phyloP scores from a whole-genome alignment of 2,113 vertebrate genomes.

The Sakesphorus luctuosus region DNA sequence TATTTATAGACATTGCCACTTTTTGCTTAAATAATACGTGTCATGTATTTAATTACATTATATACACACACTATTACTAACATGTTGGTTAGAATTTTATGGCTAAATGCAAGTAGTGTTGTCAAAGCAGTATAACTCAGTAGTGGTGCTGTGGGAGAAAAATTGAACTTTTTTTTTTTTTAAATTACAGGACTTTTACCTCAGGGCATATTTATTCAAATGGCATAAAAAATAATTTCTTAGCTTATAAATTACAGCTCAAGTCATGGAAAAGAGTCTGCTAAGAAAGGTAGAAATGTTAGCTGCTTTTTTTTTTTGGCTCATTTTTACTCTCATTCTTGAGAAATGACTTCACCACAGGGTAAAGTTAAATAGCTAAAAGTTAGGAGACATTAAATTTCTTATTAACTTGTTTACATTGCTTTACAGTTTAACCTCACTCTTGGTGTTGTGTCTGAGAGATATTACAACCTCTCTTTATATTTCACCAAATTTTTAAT shows the following conservation, averaged over 20 bases:
- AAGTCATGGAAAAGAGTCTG: background rate
- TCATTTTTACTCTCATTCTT: background rate
- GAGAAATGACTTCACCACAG: background rate
- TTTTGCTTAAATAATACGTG: background rate
- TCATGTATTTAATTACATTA: background rate
- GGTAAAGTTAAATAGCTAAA: background rate
- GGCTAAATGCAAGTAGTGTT: background rate
- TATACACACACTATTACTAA: background rate
- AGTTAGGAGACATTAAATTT: background rate
- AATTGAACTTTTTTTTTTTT: background rate
- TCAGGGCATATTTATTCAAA: background rate
- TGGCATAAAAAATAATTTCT: background rate
- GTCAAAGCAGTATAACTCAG: background rate
- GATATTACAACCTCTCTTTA: background rate
- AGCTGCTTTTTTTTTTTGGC: too few relatives aligned
- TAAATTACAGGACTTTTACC: background rate
- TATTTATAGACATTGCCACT: background rate
- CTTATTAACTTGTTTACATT: background rate
- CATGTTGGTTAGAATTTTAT: background rate
- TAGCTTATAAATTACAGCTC: background rate
- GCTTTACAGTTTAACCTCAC: background rate
- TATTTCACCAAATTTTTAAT: background rate
- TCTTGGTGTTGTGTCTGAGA: background rate
- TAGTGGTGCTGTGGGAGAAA: background rate
- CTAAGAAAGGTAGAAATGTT: background rate